Percentiles rank a stretch among this genome's conserved stretches.
phyloP scores from a whole-genome alignment of 2,888 invertebrate genomes.

The Ashinkailepas kermadecensis region DNA sequence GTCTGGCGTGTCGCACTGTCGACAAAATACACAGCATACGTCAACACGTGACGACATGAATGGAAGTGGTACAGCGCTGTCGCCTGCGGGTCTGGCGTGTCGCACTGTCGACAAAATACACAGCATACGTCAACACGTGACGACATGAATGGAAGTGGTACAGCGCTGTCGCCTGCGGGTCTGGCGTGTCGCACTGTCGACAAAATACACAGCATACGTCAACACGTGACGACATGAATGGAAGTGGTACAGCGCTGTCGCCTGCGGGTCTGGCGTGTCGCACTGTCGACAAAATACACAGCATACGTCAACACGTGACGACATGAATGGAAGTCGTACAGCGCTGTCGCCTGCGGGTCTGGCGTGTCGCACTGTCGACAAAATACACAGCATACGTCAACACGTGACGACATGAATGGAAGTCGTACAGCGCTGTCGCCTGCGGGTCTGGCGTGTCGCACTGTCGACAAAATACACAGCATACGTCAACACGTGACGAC shows the following conservation, averaged over 20 bases:
- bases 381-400: no score
- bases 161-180: background rate
- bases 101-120: no score
- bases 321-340: constrained; percentile 12
- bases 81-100: background rate
- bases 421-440: background rate
- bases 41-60: background rate
- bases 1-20: no score
- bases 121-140: no score
- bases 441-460: background rate
- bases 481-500: no score
- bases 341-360: background rate
- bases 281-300: no score
- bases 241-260: background rate
- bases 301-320: no score
- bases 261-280: background rate
- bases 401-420: background rate
- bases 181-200: no score
- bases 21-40: no score
- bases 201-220: no score
- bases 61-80: background rate
- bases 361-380: no score
- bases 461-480: no score
- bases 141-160: constrained; percentile 9
- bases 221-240: background rate